Evolutionary conservation across 2,888 invertebrate genomes (phyloP), one percentile per base, ranked within the genome.

Genomic region (Drymonia ruficornis): DNA sequence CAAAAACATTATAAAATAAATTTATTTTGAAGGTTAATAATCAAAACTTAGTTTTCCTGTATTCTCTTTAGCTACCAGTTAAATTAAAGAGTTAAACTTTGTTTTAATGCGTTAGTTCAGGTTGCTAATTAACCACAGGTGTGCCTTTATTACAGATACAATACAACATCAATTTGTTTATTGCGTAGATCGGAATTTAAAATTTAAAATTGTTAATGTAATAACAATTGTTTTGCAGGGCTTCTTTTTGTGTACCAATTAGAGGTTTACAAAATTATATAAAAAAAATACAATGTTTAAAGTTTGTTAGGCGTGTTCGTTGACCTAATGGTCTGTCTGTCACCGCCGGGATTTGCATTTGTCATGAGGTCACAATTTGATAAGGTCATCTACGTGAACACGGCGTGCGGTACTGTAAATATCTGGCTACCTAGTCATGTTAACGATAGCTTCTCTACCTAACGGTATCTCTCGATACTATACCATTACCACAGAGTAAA

Each of bases 291-390:
- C 7, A 13, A 34, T 11, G 6, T 34, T 6, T 23, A 0, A 2
- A 7, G 4, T 23, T 23, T 23, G 1, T 2, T 2, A 23, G 23
- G 19, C 5, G 36, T 40, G 45, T 54, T 62, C 7, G 49, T 23
- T n/a, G 47, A 23, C 23, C 5, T 45, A 16, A 1, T n/a, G 31
- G 23, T n/a, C 65, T n/a, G 65, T 74, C 50, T 67, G 65, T 72
- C 65, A 45, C 51, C 7, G 11, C 11, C 29, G 28, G 40, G 55
- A 65, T 67, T 68, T 72, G 61, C 52, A 71, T 74, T 69, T 74
- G 67, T 67, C 67, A 63, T 75, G 61, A 63, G 70, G 72, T 74
- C 66, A 65, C 44, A 55, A 63, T 66, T 62, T 62, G 63, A 67
- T 69, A 61, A 64, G 66, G 63, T 67, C 69, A 65, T 62, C 63